These are phyloP conservation scores for Elephantulus edwardii DNA, from an alignment of 2,113 vertebrate genomes.

Conservation along the genomic window DNA sequence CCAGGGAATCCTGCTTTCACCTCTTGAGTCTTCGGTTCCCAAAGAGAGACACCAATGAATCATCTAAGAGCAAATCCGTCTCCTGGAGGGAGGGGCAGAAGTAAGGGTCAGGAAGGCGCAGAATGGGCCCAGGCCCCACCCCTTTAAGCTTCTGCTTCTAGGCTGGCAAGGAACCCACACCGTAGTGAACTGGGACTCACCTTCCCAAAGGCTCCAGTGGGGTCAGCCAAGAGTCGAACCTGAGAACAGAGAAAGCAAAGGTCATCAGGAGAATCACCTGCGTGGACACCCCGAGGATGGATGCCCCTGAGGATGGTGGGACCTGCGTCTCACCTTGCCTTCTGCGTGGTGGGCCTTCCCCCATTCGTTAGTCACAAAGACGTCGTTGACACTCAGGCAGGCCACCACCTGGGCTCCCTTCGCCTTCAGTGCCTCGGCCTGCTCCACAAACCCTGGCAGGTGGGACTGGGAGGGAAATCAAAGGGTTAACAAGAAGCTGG, in stretches of 20 bases:
- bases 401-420: constrained; percentile 89
- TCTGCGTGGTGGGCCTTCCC: constrained; percentile 86
- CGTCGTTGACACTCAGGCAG: constrained; percentile 91
- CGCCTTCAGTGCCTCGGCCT: constrained; percentile 83
- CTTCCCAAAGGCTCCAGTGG: constrained; percentile 90
- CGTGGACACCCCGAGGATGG: too few relatives aligned
- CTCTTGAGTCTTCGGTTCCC: constrained; percentile 91
- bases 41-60: constrained; percentile 85
- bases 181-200: constrained; percentile 68
- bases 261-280: neutral
- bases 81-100: constrained; percentile 80
- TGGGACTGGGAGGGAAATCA: constrained; percentile 85
- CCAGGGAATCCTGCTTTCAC: constrained; percentile 72
- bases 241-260: constrained; percentile 64
- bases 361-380: constrained; percentile 92
- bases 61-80: constrained; percentile 88
- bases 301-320: neutral
- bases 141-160: neutral
- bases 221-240: constrained; percentile 93
- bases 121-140: neutral
- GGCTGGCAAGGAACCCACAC: neutral
- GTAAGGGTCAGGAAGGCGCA: neutral
- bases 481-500: neutral
- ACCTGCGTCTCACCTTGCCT: constrained; percentile 86
- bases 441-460: constrained; percentile 90